Conservation (phyloP, 2,113 vertebrate genomes). For the Sturnus vulgaris region DNA sequence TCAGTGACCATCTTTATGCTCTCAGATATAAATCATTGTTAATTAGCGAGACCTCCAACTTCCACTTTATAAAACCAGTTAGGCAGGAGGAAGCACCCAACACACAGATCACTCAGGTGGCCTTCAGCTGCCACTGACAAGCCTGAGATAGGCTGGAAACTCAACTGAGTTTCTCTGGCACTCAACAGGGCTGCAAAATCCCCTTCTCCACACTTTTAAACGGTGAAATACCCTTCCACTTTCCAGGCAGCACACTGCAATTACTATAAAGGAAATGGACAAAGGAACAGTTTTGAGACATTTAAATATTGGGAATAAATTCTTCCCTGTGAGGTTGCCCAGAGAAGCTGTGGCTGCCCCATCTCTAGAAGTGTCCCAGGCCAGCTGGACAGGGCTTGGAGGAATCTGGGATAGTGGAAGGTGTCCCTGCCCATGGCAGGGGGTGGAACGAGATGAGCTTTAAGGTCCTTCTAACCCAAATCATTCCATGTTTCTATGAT, state of each 20-base stretch:
- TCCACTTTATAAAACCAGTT: not conserved
- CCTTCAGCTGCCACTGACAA: not conserved
- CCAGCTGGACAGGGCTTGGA: not conserved
- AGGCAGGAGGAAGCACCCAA: not conserved
- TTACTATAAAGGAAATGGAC: not conserved
- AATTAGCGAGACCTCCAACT: not conserved
- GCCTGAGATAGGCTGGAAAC: not conserved
- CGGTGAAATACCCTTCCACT: not conserved
- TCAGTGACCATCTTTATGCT: not conserved
- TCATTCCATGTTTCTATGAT: not conserved
- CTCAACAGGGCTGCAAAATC: not conserved
- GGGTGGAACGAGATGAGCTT: rapidly evolving
- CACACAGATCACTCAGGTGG: not conserved
- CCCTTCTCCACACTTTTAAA: not conserved
- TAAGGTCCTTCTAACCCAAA: not conserved
- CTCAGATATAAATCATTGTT: not conserved
- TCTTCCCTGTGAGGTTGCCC: not conserved
- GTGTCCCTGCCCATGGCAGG: not conserved
- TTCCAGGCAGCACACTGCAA: not conserved
- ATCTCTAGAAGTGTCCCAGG: not conserved
- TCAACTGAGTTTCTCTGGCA: not conserved
- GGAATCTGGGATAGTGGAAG: not conserved
- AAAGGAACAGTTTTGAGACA: not conserved
- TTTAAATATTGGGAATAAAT: not conserved
- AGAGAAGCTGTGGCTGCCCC: not conserved